Evolutionary conservation across 2,113 vertebrate species (phyloP), one percentile per base, ranked within the genome.

Genomic region (Paralichthys olivaceus): DNA sequence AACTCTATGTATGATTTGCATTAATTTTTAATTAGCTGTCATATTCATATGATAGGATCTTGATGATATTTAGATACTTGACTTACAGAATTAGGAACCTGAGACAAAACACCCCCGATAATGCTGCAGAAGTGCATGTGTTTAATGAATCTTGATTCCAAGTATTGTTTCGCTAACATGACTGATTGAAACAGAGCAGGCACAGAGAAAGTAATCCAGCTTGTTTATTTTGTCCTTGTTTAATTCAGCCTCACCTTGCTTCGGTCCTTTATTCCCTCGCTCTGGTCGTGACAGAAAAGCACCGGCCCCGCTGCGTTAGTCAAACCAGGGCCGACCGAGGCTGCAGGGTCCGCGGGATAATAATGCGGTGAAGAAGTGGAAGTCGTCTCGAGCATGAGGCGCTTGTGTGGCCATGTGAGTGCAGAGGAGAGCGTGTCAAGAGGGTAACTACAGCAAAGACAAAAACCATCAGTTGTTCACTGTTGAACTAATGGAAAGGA

Each of bases 371-470:
- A 66, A 78, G 74, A 87, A 92, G 59, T 23, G 77, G 76, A 94
- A 86, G 81, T 93, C 94, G 91, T 82, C 87, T 71, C 80, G 79
- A 79, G 82, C 89, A 81, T 71, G 81, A 61, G 75, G 74, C 61
- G 53, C 62, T 62, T 15, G 56, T 76, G 75, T 25, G 57, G 69
- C 80, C 75, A 43, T 65, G 80, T 80, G 62, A 80, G 75, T 43
- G 62, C 20, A 61, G 61, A 72, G 79, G 83, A 78, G 89, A 85
- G 81, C 55, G 90, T 68, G 86, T 91, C 91, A 93, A 84, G 94
- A 94, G 94, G 93, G 92, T 93, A 95, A 79, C 93, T 95, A 94
- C 69, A 71, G 86, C 85, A 91, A 90, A 93, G 93, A 90, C 89
- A 79, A 80, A 85, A 82, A 79, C 88, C 77, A 60, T 93, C 87